These are phyloP conservation scores for Meganola albula DNA, from an alignment of 2,888 invertebrate species.

Conservation along the genomic window DNA sequence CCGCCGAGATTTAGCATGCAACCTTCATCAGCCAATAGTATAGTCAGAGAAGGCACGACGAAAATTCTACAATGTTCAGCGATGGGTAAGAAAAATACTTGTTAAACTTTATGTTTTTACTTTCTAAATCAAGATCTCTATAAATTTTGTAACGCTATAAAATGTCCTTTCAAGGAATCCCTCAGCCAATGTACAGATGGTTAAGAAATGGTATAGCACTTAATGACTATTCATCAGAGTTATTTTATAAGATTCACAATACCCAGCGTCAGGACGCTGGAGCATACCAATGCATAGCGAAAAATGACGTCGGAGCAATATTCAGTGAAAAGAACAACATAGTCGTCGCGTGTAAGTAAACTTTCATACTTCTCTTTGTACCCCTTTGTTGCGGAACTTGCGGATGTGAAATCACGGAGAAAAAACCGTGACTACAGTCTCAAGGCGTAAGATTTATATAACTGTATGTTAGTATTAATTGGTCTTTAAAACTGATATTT, in stretches of 20 bases:
- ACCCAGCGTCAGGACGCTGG: conserved; percentile 91
- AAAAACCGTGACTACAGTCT: conserved; percentile 13
- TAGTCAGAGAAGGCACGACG: conserved; percentile 90
- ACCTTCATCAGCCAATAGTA: conserved; percentile 90
- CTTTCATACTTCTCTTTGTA: conserved; percentile 32
- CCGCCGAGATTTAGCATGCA: conserved; percentile 92
- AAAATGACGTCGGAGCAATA: conserved; percentile 94
- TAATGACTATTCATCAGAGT: conserved; percentile 88
- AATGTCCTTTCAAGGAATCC: conserved; percentile 90
- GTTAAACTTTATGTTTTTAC: too few species aligned
- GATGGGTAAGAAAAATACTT: conserved; percentile 83
- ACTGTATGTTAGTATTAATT: not conserved
- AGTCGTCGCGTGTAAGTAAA: conserved; percentile 92
- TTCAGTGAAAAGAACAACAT: conserved; percentile 94
- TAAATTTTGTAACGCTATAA: too few species aligned
- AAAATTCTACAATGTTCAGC: conserved; percentile 96
- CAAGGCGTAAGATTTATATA: not conserved
- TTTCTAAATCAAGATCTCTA: too few species aligned
- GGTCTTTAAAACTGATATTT: not conserved
- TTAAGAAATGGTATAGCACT: conserved; percentile 89
- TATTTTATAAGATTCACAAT: conserved; percentile 89
- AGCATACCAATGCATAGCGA: conserved; percentile 93
- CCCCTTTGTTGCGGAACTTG: conserved; percentile 25
- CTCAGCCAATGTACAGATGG: conserved; percentile 96
- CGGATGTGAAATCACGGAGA: conserved; percentile 27